Evolutionary conservation across 2,888 invertebrate species (phyloP), one percentile per base, ranked within the genome.

Genomic region (Ormyrus rosae): DNA sequence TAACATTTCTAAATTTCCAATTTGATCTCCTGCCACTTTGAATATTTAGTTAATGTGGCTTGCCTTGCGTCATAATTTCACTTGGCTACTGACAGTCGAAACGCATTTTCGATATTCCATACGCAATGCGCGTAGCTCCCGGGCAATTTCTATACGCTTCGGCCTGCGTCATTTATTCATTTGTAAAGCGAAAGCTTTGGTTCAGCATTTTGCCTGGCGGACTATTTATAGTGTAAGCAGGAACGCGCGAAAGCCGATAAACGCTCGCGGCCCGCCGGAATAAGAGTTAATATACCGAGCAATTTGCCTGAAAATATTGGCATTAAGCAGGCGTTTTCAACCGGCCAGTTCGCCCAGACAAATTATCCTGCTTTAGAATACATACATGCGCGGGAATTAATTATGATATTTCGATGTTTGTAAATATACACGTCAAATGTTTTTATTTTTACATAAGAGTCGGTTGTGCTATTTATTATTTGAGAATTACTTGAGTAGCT

Each of bases 281-380:
- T 80, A 80, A 80, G 70, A 74, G 69, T 80, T 69, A 80, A 80
- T 74, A 65, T 53, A 53, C 45, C 70, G 60, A 74, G 63, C 74
- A 61, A 74, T 74, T 74, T 74, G 64, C 56, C 53, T 46, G 53
- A 60, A 64, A 74, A 74, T 80, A 70, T 74, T 70, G 74, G 69
- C 74, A 70, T 69, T 74, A 76, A 67, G 68, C 46, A 34, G 34
- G 48, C 56, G 11, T 6, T 11, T 55, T 48, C 34, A 61, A 9
- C 19, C 34, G 11, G 56, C 34, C 34, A 67, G 48, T 58, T 51
- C 53, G 6, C 11, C 48, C n/a, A 19, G 55, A 73, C 69, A 69
- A 76, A 76, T 69, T 63, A 67, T 76, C 63, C 55, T 34, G 34
- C 50, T 56, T 69, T 63, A 69, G 56, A 76, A 10, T 63, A 51